Conservation (phyloP, 2,797 vertebrate genomes). For the Cryptoblepharus egeriae region DNA sequence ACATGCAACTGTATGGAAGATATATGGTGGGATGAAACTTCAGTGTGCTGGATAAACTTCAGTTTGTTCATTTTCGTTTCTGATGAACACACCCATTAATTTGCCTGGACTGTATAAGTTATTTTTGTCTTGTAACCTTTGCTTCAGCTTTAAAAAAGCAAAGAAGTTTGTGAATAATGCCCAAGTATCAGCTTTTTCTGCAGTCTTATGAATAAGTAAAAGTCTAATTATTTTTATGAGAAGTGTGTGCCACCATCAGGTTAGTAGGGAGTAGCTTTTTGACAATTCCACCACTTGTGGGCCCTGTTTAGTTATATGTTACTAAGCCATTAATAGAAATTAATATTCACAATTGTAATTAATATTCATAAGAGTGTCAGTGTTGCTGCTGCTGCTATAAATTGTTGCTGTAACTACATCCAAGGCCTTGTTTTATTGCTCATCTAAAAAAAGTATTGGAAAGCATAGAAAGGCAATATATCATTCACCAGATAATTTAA, state of each 20-base stretch:
- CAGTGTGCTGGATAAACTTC: background rate
- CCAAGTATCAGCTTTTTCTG: background rate
- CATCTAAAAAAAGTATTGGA: background rate
- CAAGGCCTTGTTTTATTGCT: background rate
- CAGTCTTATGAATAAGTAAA: background rate
- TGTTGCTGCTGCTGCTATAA: background rate
- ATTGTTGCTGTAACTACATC: background rate
- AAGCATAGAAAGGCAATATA: background rate
- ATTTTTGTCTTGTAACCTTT: background rate
- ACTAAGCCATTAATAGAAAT: too few species aligned
- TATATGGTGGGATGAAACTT: background rate
- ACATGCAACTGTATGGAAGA: background rate
- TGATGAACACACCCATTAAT: constrained; percentile 7
- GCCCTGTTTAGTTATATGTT: background rate
- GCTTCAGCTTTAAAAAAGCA: background rate
- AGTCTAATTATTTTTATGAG: background rate
- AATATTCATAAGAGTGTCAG: background rate
- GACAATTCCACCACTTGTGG: background rate
- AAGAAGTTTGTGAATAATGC: background rate
- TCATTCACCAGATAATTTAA: background rate
- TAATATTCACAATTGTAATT: too few species aligned
- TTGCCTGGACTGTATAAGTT: background rate
- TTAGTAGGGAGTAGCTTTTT: background rate
- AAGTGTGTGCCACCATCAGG: background rate
- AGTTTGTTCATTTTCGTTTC: background rate